These are phyloP conservation scores for Dascillus cervinus DNA, from an alignment of 2,888 invertebrate species.

Conservation along the genomic window DNA sequence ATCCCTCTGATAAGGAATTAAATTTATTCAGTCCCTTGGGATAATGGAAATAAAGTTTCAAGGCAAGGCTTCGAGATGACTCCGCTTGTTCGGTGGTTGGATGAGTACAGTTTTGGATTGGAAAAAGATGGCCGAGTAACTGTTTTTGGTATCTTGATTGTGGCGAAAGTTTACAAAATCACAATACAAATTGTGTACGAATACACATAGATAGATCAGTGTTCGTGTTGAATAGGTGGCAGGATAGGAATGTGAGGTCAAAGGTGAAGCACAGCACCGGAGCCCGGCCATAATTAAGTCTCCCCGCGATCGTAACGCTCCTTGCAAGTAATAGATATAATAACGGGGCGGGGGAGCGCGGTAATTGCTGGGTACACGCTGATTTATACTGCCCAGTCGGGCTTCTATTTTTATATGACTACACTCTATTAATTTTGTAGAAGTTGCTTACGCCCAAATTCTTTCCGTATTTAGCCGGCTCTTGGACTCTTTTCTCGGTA, in stretches of 20 bases:
- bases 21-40: no score
- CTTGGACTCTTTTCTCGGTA: not conserved
- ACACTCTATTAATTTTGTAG: conserved; percentile 25
- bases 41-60: no score
- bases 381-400: conserved; percentile 37
- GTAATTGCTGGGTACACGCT: conserved; percentile 42
- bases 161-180: no score
- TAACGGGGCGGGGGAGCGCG: conserved; percentile 41
- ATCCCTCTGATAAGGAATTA: no score
- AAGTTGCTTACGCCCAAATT: conserved; percentile 22
- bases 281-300: conserved; percentile 42
- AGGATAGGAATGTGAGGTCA: conserved; percentile 40
- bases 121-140: no score
- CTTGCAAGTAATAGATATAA: conserved; percentile 44
- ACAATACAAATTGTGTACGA: no score
- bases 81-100: no score
- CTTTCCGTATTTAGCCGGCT: conserved; percentile 15
- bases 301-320: conserved; percentile 40
- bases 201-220: conserved; percentile 21
- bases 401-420: conserved; percentile 27
- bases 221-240: conserved; percentile 39
- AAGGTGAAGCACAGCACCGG: conserved; percentile 39
- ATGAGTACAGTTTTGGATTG: no score
- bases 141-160: no score
- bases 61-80: no score